These are phyloP conservation scores for Melinaea marsaeus DNA, from an alignment of 2,888 invertebrate species.

Conservation along the genomic window DNA sequence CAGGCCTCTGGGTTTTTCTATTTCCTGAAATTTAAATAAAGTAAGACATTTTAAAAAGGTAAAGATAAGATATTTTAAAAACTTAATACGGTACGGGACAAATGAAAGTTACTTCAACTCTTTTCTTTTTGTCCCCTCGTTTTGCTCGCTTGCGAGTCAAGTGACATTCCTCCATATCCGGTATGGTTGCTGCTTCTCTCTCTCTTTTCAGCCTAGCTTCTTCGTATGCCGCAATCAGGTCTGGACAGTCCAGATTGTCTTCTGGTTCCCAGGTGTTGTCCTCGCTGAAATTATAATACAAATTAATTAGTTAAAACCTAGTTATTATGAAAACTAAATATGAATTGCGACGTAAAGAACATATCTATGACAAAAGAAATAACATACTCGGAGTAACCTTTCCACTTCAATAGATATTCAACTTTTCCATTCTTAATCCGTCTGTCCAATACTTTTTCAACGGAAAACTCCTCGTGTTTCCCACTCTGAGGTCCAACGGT, in stretches of 20 bases:
- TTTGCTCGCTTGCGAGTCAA: constrained; percentile 52
- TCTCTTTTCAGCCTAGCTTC: constrained; percentile 75
- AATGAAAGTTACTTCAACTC: constrained; percentile 36
- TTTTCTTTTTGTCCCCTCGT: constrained; percentile 61
- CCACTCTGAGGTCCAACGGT: constrained; percentile 49
- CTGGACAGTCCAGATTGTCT: constrained; percentile 88
- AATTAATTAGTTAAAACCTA: no score
- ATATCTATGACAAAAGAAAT: background rate
- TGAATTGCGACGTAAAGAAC: background rate
- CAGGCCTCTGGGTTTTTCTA: constrained; percentile 84
- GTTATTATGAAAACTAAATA: background rate
- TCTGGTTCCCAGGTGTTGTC: constrained; percentile 93
- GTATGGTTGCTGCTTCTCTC: constrained; percentile 43
- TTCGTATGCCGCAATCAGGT: constrained; percentile 84
- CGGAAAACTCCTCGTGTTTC: constrained; percentile 82
- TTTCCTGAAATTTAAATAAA: constrained; percentile 60
- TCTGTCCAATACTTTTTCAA: constrained; percentile 86
- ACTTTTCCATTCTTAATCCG: constrained; percentile 83
- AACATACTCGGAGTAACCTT: constrained; percentile 80
- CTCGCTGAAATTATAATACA: constrained; percentile 59
- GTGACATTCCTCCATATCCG: constrained; percentile 50
- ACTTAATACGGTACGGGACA: no score
- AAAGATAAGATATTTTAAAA: no score
- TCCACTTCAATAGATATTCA: constrained; percentile 82
- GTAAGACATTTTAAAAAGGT: no score